Evolutionary conservation across 2,888 invertebrate genomes (phyloP).

Genomic region (Tipula helvola): DNA sequence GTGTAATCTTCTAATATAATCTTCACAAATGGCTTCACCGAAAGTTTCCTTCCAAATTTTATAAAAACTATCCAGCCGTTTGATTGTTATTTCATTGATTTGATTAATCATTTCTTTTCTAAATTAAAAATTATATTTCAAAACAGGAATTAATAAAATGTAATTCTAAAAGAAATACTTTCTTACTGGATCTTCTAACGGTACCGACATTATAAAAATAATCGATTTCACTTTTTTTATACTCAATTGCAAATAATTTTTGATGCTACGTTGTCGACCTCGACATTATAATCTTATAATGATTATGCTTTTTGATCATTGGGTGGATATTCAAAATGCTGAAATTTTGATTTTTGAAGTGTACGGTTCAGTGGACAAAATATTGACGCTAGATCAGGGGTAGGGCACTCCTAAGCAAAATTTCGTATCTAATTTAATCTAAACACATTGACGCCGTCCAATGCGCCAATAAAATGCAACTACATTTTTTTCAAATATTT

Average conservation of each 20-base stretch:
- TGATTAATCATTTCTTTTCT: conserved; percentile 10
- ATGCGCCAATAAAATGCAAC: no score
- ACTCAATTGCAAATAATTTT: neutral
- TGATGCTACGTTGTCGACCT: neutral
- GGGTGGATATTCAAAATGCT: neutral
- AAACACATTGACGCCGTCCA: no score
- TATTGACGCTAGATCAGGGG: neutral
- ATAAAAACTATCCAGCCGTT: conserved; percentile 22
- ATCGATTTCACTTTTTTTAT: neutral
- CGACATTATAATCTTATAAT: neutral
- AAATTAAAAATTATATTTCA: neutral
- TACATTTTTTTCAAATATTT: no score
- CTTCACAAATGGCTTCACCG: conserved; percentile 22
- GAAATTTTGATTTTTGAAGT: neutral
- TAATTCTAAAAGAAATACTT: neutral
- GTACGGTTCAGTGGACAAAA: neutral
- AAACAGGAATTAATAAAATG: neutral
- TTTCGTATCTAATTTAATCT: no score
- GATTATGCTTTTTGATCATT: neutral
- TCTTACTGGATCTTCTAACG: neutral
- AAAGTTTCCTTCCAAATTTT: conserved; percentile 28
- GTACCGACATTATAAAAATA: neutral
- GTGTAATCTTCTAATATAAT: conserved; percentile 24
- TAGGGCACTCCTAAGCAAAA: no score
- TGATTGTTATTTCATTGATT: conserved; percentile 24